phyloP scores from a whole-genome alignment of 2,888 invertebrate species.

The Notodonta dromedarius region DNA sequence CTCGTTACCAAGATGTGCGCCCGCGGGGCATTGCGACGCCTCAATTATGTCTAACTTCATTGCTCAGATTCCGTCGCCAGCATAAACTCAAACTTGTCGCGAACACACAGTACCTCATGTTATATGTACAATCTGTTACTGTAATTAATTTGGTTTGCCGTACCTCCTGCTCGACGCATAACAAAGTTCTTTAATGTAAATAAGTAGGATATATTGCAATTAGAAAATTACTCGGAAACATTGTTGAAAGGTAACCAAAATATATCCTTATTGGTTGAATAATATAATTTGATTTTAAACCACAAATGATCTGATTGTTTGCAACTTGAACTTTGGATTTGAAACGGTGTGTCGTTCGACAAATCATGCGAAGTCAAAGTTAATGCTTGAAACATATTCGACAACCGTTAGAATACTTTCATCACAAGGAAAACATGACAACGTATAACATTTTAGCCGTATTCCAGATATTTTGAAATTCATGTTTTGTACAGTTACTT shows the following conservation, averaged over 20 bases:
- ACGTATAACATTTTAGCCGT: no score
- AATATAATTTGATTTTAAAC: background rate
- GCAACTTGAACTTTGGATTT: background rate
- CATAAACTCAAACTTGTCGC: constrained; percentile 56
- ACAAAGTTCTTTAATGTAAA: background rate
- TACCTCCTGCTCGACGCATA: constrained; percentile 22
- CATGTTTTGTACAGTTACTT: no score
- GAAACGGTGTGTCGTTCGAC: background rate
- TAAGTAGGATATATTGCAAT: background rate
- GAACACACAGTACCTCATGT: constrained; percentile 27
- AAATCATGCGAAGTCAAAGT: no score
- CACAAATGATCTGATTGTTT: background rate
- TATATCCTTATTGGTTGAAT: background rate
- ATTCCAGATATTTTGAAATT: no score
- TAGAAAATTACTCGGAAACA: background rate
- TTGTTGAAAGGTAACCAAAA: background rate
- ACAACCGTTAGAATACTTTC: no score
- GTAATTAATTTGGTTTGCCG: constrained; percentile 60
- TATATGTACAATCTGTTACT: constrained; percentile 47
- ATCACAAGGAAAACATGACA: no score
- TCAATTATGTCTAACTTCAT: constrained; percentile 78
- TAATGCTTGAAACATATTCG: no score
- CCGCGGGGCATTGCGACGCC: constrained; percentile 68
- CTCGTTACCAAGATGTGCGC: constrained; percentile 63
- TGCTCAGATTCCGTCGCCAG: constrained; percentile 63